Conservation (phyloP, 2,888 invertebrate genomes). For the Teleogryllus oceanicus region DNA sequence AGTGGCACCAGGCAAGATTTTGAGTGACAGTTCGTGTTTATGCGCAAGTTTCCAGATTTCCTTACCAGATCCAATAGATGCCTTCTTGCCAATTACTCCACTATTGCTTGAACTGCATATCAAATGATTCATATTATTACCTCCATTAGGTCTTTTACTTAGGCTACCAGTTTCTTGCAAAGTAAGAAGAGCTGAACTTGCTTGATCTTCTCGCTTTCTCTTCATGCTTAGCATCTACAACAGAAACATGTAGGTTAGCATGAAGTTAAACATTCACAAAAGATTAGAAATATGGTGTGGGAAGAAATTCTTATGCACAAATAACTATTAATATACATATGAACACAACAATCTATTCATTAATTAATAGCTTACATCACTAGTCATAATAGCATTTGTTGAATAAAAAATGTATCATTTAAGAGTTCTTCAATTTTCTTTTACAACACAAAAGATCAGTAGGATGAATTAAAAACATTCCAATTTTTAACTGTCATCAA, state of each 20-base stretch:
- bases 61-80: not conserved
- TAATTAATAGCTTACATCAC: too few relatives aligned
- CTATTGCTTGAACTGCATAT: not conserved
- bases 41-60: too few relatives aligned
- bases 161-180: not conserved
- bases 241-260: not conserved
- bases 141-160: not conserved
- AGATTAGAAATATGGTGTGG: too few relatives aligned
- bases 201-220: slow-evolving; percentile 18
- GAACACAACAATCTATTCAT: too few relatives aligned
- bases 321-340: too few relatives aligned
- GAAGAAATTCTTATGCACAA: too few relatives aligned
- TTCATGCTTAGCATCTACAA: slow-evolving; percentile 6
- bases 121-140: not conserved
- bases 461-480: too few relatives aligned
- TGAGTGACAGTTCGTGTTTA: too few relatives aligned
- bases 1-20: too few relatives aligned
- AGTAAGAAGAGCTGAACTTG: not conserved
- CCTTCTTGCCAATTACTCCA: not conserved
- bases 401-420: too few relatives aligned
- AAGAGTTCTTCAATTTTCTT: not conserved
- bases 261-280: not conserved
- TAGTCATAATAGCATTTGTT: too few relatives aligned
- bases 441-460: not conserved
- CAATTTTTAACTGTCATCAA: too few relatives aligned